Evolutionary conservation across 2,113 vertebrate species (phyloP).

Genomic region (Uria lomvia): DNA sequence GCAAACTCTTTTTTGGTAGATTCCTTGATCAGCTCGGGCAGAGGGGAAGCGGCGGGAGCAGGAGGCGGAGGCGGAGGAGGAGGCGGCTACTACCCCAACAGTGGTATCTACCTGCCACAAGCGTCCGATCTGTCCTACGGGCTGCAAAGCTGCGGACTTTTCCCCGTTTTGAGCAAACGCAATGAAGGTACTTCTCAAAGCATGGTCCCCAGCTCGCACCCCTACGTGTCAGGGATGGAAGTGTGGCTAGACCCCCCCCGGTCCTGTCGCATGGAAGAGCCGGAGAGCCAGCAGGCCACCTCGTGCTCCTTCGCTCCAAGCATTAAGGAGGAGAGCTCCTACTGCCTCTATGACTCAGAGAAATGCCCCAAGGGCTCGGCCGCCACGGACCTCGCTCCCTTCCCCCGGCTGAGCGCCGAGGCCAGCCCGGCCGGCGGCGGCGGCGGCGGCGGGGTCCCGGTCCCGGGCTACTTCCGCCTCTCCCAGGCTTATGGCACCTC

Average conservation of each 20-base stretch:
- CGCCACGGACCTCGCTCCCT: constrained; percentile 81
- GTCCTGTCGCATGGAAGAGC: constrained; percentile 89
- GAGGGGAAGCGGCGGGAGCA: constrained; percentile 83
- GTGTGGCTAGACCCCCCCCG: constrained; percentile 92
- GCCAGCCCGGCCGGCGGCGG: constrained; percentile 73
- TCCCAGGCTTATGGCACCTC: constrained; percentile 92
- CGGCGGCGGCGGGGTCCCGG: constrained; percentile 81
- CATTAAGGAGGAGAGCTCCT: constrained; percentile 97
- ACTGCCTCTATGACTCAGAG: constrained; percentile 94
- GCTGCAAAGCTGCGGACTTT: constrained; percentile 92
- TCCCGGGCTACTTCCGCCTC: constrained; percentile 97
- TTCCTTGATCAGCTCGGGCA: constrained; percentile 91
- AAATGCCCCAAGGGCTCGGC: constrained; percentile 89
- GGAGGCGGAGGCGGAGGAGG: constrained; percentile 80
- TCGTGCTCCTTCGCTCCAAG: constrained; percentile 91
- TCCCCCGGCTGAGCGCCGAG: constrained; percentile 79
- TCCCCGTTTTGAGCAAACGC: constrained; percentile 91
- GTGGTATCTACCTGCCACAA: constrained; percentile 89
- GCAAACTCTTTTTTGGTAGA: constrained; percentile 98
- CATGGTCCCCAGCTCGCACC: constrained; percentile 79
- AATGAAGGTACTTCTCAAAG: constrained; percentile 84
- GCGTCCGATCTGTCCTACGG: constrained; percentile 91
- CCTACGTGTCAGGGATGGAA: constrained; percentile 91
- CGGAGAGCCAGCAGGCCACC: constrained; percentile 82
- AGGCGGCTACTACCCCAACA: constrained; percentile 87